These are phyloP conservation scores for Kradibia gibbosae DNA, from an alignment of 1,140 invertebrate genomes.

Conservation along the genomic window DNA sequence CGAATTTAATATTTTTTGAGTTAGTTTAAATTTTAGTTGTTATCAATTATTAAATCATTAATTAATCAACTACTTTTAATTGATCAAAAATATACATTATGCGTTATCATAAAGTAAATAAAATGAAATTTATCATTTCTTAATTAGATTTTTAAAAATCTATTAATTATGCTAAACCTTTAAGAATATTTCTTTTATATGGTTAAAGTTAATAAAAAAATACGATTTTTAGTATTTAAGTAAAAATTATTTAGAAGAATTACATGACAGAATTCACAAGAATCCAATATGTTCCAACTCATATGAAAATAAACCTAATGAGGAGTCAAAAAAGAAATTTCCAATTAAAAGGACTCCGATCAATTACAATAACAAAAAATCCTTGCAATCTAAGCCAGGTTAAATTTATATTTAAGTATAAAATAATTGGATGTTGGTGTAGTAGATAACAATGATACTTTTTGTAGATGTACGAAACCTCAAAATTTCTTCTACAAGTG, in stretches of 20 bases:
- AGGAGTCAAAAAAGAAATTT: slow-evolving; percentile 22
- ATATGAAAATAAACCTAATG: neutral
- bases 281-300: neutral
- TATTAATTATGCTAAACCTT: no score
- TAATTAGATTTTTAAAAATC: no score
- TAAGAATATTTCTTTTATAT: no score
- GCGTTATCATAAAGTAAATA: no score
- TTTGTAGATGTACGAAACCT: neutral
- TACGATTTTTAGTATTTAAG: slow-evolving; percentile 20
- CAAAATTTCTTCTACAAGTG: neutral
- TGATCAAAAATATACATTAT: no score
- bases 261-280: slow-evolving; percentile 38
- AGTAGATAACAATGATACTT: neutral
- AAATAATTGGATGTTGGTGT: neutral
- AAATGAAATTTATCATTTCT: no score
- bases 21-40: no score
- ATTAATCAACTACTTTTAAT: no score
- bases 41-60: no score
- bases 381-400: neutral
- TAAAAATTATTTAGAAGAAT: neutral
- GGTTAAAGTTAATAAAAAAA: no score
- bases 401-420: neutral
- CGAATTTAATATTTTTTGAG: no score
- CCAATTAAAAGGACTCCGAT: neutral
- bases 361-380: neutral